phyloP scores from a whole-genome alignment of 1,140 invertebrate species.

The Heliconius hermathena region DNA sequence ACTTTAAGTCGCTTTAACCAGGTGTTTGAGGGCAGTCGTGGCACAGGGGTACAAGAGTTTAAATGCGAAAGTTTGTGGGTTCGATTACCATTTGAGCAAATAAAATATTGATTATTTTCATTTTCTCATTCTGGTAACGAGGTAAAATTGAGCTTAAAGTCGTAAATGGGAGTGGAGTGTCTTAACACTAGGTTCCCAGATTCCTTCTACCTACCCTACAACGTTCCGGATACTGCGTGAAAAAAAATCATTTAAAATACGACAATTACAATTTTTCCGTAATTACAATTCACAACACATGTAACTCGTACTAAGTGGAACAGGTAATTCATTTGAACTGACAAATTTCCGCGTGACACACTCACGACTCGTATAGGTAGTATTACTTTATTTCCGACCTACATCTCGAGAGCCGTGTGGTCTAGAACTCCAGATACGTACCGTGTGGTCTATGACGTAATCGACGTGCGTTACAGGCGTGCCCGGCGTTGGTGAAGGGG shows the following conservation, averaged over 20 bases:
- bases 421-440: constrained; percentile 45
- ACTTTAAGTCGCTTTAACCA: too few species aligned
- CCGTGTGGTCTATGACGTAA: constrained; percentile 82
- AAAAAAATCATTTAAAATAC: background rate
- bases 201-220: too few species aligned
- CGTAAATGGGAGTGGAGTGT: too few species aligned
- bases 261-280: background rate
- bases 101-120: too few species aligned
- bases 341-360: constrained; percentile 2
- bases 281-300: background rate
- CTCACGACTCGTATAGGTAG: background rate
- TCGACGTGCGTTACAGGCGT: constrained; percentile 75
- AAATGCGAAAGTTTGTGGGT: too few species aligned
- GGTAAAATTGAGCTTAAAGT: too few species aligned
- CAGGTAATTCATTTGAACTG: background rate
- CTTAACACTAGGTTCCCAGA: too few species aligned
- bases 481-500: constrained; percentile 82
- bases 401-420: background rate
- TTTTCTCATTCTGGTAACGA: too few species aligned
- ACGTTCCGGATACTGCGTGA: too few species aligned
- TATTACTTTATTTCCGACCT: constrained; percentile 11
- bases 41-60: too few species aligned
- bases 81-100: too few species aligned
- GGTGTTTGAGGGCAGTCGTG: too few species aligned
- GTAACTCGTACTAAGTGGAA: background rate